A percentile compares a stretch with the other conserved stretches of the same genome.
phyloP scores from a whole-genome alignment of 30 jellyfish, hydroid and myxozoan species.

The Euphysa ruthae region DNA sequence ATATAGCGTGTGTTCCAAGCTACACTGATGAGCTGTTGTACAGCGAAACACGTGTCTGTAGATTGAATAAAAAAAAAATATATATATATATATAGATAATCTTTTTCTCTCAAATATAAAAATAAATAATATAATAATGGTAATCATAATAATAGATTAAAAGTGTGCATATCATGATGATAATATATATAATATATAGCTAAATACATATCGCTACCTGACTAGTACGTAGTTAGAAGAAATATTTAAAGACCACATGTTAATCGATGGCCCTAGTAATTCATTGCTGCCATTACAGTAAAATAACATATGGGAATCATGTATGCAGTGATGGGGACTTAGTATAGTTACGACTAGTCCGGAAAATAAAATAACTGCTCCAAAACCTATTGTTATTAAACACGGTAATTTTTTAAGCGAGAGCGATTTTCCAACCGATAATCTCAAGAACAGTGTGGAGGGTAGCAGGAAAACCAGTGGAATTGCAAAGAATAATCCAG shows the following conservation, averaged over 20 bases:
- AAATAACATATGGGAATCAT: slow-evolving; percentile 46
- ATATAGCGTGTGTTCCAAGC: no score
- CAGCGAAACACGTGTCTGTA: no score
- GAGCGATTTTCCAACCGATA: slow-evolving; percentile 35
- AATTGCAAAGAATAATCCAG: slow-evolving; percentile 65
- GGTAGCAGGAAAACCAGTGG: slow-evolving; percentile 69
- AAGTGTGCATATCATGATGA: no score
- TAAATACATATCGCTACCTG: no score
- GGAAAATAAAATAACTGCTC: slow-evolving; percentile 28
- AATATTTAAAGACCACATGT: slow-evolving; percentile 57
- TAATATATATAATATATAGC: no score
- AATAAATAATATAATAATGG: no score
- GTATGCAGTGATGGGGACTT: slow-evolving; percentile 67
- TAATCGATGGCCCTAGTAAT: slow-evolving; percentile 84
- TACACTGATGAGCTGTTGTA: no score
- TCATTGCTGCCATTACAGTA: slow-evolving; percentile 90
- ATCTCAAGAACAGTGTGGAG: slow-evolving; percentile 42
- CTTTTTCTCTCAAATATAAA: no score
- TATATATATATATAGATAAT: no score
- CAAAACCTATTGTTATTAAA: slow-evolving; percentile 42
- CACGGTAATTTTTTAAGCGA: slow-evolving; percentile 60
- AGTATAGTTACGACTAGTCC: slow-evolving; percentile 51
- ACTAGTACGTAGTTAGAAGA: slow-evolving; percentile 17
- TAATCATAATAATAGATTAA: no score
- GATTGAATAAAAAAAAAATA: no score